A percentile compares a stretch with the other conserved stretches of the same genome.
phyloP scores from a whole-genome alignment of 2,797 vertebrate genomes.

The Enteromius unitaeniatus region DNA sequence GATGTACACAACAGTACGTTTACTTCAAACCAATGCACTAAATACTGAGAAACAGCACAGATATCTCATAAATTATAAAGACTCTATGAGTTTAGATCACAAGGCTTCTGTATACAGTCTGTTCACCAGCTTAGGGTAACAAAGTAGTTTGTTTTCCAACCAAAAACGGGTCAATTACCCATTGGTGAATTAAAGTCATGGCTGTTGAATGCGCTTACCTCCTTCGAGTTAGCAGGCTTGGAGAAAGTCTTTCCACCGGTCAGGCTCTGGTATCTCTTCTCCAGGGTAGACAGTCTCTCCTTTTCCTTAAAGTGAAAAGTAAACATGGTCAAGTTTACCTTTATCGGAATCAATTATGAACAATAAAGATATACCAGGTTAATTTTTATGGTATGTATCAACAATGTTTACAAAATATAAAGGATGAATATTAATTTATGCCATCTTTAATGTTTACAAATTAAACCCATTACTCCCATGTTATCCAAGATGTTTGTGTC shows the following conservation, averaged over 20 bases:
- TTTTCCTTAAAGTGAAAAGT: slow-evolving; percentile 82
- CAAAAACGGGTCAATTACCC: not conserved
- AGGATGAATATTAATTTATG: not conserved
- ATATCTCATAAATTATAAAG: slow-evolving; percentile 58
- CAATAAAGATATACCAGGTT: not conserved
- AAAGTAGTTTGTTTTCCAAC: slow-evolving; percentile 22
- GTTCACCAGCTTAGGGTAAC: slow-evolving; percentile 21
- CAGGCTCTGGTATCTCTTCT: slow-evolving; percentile 83
- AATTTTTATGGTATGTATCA: not conserved
- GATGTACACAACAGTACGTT: slow-evolving; percentile 37
- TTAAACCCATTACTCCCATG: not conserved
- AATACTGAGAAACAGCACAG: slow-evolving; percentile 46
- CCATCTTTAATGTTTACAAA: not conserved
- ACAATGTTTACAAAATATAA: not conserved
- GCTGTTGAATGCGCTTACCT: slow-evolving; percentile 78
- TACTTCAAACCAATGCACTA: slow-evolving; percentile 53
- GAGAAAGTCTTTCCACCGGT: slow-evolving; percentile 86
- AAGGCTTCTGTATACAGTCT: slow-evolving; percentile 44
- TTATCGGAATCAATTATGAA: not conserved
- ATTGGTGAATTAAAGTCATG: slow-evolving; percentile 16
- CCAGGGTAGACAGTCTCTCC: slow-evolving; percentile 83
- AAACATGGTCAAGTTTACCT: not conserved
- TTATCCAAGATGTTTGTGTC: no score
- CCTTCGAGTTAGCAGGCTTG: slow-evolving; percentile 79
- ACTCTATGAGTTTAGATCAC: slow-evolving; percentile 34